These are phyloP conservation scores for Podotricha telesiphe DNA, from an alignment of 2,888 invertebrate species.

Conservation along the genomic window DNA sequence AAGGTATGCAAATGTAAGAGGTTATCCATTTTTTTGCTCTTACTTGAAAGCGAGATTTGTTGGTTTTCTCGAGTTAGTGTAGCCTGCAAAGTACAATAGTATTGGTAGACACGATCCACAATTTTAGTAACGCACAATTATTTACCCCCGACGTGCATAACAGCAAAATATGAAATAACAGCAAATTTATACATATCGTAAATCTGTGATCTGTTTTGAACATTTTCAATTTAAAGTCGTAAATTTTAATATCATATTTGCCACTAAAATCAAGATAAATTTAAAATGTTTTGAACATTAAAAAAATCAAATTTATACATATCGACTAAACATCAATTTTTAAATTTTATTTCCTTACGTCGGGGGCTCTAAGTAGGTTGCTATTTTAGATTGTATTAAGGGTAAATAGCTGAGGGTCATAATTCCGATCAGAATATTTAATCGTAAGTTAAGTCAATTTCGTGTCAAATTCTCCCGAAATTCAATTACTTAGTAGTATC, in stretches of 20 bases:
- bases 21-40: conserved; percentile 27
- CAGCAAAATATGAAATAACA: too few relatives aligned
- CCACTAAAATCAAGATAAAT: neutral
- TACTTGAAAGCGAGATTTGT: conserved; percentile 26
- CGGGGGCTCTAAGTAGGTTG: conserved; percentile 38
- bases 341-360: conserved; percentile 13
- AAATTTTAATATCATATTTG: neutral
- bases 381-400: conserved; percentile 46
- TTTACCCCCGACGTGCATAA: conserved; percentile 32
- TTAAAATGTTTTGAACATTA: neutral
- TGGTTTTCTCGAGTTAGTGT: conserved; percentile 49
- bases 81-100: conserved; percentile 79
- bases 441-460: conserved; percentile 79
- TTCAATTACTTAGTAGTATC: conserved; percentile 79
- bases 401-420: conserved; percentile 46
- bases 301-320: neutral
- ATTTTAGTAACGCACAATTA: conserved; percentile 43
- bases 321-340: neutral
- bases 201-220: conserved; percentile 16
- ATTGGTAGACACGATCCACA: conserved; percentile 52
- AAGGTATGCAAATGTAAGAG: conserved; percentile 10
- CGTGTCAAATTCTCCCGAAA: conserved; percentile 83
- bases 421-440: conserved; percentile 42
- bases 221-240: neutral
- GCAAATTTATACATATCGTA: conserved; percentile 7